A percentile compares a stretch with the other conserved stretches of the same genome.
phyloP scores from a whole-genome alignment of 2,797 vertebrate species.

The Gallinago solitaria region DNA sequence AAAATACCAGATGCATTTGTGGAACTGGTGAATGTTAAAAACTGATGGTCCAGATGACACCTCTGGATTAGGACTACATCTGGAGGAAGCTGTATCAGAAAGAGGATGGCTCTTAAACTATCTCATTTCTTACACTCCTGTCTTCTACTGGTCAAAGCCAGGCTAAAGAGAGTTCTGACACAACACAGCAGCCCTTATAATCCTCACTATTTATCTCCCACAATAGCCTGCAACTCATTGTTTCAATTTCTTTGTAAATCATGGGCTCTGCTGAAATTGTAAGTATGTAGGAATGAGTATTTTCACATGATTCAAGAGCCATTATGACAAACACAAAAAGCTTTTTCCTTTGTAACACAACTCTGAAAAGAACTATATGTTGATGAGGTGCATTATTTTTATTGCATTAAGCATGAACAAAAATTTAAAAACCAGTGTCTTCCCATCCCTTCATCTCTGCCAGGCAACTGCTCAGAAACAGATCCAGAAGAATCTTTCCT shows the following conservation, averaged over 20 bases:
- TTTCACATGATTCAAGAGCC: neutral
- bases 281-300: neutral
- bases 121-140: neutral
- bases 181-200: neutral
- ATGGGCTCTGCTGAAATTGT: neutral
- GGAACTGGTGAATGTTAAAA: neutral
- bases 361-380: neutral
- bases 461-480: conserved; percentile 85
- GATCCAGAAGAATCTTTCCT: conserved; percentile 97
- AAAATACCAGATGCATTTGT: neutral
- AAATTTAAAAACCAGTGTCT: neutral
- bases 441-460: conserved; percentile 89
- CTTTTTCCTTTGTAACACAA: neutral
- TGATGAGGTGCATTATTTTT: neutral
- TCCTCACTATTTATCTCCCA: neutral
- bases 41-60: neutral
- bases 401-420: neutral
- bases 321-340: neutral
- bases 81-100: neutral
- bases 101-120: neutral
- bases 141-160: neutral
- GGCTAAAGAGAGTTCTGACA: neutral
- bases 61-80: neutral
- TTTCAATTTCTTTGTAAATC: neutral
- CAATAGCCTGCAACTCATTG: neutral